A percentile compares a stretch with the other conserved stretches of the same genome.
Evolutionary conservation across 2,113 vertebrate species (phyloP).

Genomic region (Chloropsis cyanopogon): DNA sequence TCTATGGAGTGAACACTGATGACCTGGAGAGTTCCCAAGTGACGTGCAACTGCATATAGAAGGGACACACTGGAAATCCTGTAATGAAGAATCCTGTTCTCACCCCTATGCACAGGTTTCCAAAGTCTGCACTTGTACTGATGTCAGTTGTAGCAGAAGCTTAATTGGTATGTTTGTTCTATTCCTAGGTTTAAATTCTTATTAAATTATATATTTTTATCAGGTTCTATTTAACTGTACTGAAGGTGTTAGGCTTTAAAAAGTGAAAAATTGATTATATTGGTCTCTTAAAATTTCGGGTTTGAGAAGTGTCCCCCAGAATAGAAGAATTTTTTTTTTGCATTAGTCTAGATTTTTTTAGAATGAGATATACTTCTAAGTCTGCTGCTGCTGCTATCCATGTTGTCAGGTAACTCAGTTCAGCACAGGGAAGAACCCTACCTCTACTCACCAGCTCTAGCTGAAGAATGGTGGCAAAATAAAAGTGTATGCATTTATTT

Average conservation of each 20-base stretch:
- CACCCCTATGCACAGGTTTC: not conserved
- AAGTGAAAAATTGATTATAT: not conserved
- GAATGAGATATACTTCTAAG: not conserved
- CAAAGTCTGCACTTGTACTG: not conserved
- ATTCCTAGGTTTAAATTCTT: not conserved
- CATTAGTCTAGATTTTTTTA: not conserved
- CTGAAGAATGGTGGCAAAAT: not conserved
- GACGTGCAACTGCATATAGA: constrained; percentile 78
- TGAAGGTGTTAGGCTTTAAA: not conserved
- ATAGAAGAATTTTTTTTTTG: not conserved
- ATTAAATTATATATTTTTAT: not conserved
- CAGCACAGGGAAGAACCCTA: not conserved
- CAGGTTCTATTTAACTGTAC: not conserved
- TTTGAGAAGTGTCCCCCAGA: not conserved
- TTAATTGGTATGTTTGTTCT: not conserved
- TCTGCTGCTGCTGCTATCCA: not conserved
- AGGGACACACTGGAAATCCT: not conserved
- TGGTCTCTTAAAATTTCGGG: not conserved
- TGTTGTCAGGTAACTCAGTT: not conserved
- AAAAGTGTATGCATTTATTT: not conserved
- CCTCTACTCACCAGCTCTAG: not conserved
- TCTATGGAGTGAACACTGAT: constrained; percentile 78
- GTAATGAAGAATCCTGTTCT: not conserved
- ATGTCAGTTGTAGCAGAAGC: not conserved
- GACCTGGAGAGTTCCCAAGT: constrained; percentile 70